Evolutionary conservation across 1,140 invertebrate genomes (phyloP), one percentile per base, ranked within the genome.

Genomic region (Ceratina calcarata): DNA sequence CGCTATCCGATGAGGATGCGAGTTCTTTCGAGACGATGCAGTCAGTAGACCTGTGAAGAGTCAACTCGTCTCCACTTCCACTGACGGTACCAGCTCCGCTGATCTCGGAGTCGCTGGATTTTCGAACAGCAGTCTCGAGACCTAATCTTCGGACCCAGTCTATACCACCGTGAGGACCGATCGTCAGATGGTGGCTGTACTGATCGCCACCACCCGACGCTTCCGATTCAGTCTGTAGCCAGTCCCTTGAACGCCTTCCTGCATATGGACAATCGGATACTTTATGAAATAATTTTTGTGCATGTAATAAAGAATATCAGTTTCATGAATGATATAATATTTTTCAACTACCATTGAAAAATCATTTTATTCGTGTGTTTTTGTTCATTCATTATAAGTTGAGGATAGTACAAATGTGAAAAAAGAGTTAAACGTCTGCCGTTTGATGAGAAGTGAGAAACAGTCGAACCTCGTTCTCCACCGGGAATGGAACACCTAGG

Each of bases 11-110:
- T 69, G 94, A 94, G 0, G 94, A 94, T 1, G 94, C 93, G 57
- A 93, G 90, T 81, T 95, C 94, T 88, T 95, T 95, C 1, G 93
- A 91, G 55, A 94, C 94, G 85, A 96, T 95, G 84, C 95, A 96
- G 89, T 96, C 95, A 67, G 95, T 95, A 76, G 95, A 96, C 81
- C 94, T 93, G 89, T 95, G 95, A 32, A 95, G 90, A 57, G 94
- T 91, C 16, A 92, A 82, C 74, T 94, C 93, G 51, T 94, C 94
- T 49, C 87, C 90, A 77, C 89, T 91, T 90, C 91, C 87, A 91
- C 93, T 90, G 91, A 94, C 86, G 4, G 83, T 85, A 22, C 89
- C 86, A 7, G 88, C 82, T 12, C 89, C 89, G 18, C 89, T 91
- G 79, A 94, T 93, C 80, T 94, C 93, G 12, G 93, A 93, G 82